Base-by-base conservation (phyloP, 2,113 vertebrate species). In the Sisor rabdophorus region DNA sequence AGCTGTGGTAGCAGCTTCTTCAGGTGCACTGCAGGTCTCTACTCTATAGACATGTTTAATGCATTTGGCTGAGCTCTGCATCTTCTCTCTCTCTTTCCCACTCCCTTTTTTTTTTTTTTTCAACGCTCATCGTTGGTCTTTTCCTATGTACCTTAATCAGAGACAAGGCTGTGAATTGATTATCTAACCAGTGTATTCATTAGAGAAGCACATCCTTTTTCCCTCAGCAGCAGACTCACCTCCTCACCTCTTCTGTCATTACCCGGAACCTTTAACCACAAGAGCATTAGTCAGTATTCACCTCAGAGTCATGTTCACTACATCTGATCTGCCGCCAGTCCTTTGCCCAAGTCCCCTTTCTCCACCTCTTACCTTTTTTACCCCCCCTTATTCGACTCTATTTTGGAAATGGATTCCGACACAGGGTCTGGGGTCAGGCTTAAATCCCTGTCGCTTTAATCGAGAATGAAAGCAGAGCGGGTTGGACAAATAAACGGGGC, bases 11-110 rank as follows among this genome's bases (percentile, higher is more conserved):
- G 72, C 74, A 65, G 69, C 75, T 77, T 77, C 79, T 81, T 55
- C 74, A 81, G 80, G 76, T 80, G 73, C 74, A 26, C 71, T 77
- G 71, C 77, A 73, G 79, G 72, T 79, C 72, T 83, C 70, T 28
- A 16, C 70, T 78, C 54, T 61, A 47, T 77, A 77, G 75, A 47
- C 81, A 80, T 77, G 79, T 85, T 79, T 83, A 81, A 81, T 83
- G 74, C 70, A 75, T 83, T 81, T 79, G 70, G 68, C 71, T 58
- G 13, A 22, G 26, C 74, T 76, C 58, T 56, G 36, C 32, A 16
- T 17, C 17, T 4, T 58, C 36, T 76, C 44, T 71, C 47, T 63
- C 28, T 36, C 30, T 30, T 6, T 52, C 11, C 54, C 40, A 53
- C 3, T 72, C n/a, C 50, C 44, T 59, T 54, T 26, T 65, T 32